Conservation (phyloP, 1,140 invertebrate genomes). For the Tribolium madens region DNA sequence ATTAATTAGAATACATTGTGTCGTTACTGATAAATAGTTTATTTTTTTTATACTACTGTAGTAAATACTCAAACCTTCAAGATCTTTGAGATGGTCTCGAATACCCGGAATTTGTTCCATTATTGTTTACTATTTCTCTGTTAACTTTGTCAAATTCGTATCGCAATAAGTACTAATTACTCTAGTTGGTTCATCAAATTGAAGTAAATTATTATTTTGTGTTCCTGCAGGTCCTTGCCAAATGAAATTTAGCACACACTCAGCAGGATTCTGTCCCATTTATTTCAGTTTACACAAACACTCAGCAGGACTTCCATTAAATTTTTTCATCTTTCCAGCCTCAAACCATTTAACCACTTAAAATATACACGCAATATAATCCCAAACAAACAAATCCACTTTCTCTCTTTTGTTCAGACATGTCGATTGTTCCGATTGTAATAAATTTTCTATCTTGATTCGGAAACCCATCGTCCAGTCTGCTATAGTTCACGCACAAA, state of each 20-base stretch:
- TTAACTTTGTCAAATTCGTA: too few species aligned
- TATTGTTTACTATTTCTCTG: too few species aligned
- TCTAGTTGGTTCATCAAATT: too few species aligned
- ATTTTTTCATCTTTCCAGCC: neutral
- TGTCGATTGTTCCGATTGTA: neutral
- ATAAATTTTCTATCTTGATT: neutral
- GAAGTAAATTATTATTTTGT: too few species aligned
- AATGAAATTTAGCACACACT: neutral
- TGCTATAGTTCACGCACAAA: constrained; percentile 18
- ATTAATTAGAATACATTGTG: too few species aligned
- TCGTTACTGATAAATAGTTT: too few species aligned
- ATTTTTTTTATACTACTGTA: too few species aligned
- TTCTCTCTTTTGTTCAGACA: constrained; percentile 6
- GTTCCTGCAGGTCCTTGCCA: neutral
- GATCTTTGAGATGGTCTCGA: too few species aligned
- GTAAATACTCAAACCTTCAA: too few species aligned
- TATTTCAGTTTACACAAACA: neutral
- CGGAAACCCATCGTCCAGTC: neutral
- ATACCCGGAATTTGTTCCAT: too few species aligned
- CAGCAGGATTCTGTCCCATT: neutral
- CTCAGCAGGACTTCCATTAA: neutral
- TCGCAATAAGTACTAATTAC: too few species aligned
- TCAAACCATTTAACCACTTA: neutral
- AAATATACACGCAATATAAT: neutral
- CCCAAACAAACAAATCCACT: constrained; percentile 2